Conservation (phyloP, 2,113 vertebrate genomes). For the Piprites chloris region DNA sequence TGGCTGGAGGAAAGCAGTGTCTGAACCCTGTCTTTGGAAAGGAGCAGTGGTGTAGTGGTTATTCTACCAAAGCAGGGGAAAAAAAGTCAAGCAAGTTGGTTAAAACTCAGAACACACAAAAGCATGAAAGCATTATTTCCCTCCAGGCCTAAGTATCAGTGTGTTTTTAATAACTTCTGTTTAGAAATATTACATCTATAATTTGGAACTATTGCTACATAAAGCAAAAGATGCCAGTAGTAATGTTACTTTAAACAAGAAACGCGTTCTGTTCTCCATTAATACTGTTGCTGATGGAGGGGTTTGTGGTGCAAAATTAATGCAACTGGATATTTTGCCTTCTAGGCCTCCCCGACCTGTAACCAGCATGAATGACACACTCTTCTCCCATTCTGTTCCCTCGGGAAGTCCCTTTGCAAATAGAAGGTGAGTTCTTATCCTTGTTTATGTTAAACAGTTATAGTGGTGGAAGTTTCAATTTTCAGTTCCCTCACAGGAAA, state of each 20-base stretch:
- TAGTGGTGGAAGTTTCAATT: neutral
- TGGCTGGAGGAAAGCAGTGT: neutral
- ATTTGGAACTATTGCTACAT: neutral
- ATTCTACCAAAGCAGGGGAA: neutral
- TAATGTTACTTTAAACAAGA: neutral
- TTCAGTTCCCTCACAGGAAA: neutral
- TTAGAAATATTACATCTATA: neutral
- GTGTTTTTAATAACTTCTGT: neutral
- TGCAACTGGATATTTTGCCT: neutral
- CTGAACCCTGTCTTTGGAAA: neutral
- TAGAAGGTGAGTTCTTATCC: conserved; percentile 86
- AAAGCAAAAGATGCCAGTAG: neutral
- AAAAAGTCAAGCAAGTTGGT: neutral
- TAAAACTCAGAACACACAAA: neutral
- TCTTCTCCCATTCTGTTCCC: conserved; percentile 95
- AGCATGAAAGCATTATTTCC: neutral
- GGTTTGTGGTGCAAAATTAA: neutral
- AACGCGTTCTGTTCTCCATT: neutral
- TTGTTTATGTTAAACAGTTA: neutral
- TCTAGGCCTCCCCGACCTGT: conserved; percentile 94
- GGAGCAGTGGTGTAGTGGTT: neutral
- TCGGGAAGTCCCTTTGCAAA: conserved; percentile 97
- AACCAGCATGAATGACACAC: conserved; percentile 89
- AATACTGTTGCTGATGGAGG: neutral
- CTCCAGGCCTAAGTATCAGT: neutral